Base-by-base conservation (phyloP, 2,797 vertebrate species). In the Rhinogobio ventralis region DNA sequence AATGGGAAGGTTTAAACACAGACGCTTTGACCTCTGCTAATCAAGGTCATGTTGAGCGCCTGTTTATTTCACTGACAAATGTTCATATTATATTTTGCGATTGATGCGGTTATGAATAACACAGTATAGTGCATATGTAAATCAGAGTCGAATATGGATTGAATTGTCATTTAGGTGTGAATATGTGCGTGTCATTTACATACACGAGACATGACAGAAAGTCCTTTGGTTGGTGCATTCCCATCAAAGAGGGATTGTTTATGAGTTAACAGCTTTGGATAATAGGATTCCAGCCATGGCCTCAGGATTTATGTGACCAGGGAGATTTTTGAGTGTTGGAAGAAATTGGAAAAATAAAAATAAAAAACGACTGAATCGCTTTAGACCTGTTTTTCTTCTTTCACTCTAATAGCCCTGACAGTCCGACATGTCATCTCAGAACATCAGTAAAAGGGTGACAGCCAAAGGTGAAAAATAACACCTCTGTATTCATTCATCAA, bases 361-460 rank as follows among this genome's bases (percentile, higher is more conserved):
- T 87, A 88, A 89, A 87, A 93, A 92, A 91, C 78, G 87, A 89
- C 76, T 33, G 86, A 78, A 90, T 91, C 84, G 85, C 85, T 85
- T 55, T 85, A 66, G 73, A 72, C 85, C 85, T 84, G 86, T 90
- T 86, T 86, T 84, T 85, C 91, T 75, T 88, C 83, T 93, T 94
- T 94, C 90, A 90, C 90, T 94, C 89, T 93, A 85, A 73, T 45
- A 39, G 64, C 57, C 86, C 85, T 91, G 93, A 93, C 91, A 91
- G 92, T 93, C 88, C 85, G 92, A 92, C 91, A 85, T 91, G 91
- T 83, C 89, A 87, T 91, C 92, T 93, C 90, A 89, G 91, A 92
- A 91, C 89, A 92, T 94, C 93, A 92, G 92, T 90, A 91, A 93
- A 90, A 88, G 93, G 92, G 93, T 91, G 92, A 93, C 93, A 90